phyloP scores from a whole-genome alignment of 2,113 vertebrate species.

The Diadophis punctatus region DNA sequence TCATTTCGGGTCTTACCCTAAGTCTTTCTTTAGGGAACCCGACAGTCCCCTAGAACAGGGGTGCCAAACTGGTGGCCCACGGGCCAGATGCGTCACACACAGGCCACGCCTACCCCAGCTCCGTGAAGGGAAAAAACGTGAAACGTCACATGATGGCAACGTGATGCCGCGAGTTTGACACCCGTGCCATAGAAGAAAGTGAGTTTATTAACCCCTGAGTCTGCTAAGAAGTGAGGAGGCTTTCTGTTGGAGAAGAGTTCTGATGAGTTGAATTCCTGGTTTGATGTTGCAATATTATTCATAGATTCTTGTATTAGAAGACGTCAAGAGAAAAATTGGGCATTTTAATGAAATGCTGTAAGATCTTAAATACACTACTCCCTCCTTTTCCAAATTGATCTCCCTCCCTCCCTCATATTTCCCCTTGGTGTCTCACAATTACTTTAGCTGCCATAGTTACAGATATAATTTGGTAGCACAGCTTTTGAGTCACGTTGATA shows the following conservation, averaged over 20 bases:
- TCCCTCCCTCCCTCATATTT: not conserved
- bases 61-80: not conserved
- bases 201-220: not conserved
- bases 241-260: not conserved
- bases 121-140: too few relatives aligned
- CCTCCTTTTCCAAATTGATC: not conserved
- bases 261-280: not conserved
- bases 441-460: not conserved
- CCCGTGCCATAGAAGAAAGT: not conserved
- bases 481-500: not conserved
- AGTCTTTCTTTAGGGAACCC: not conserved
- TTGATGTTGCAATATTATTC: not conserved
- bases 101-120: too few relatives aligned
- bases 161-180: not conserved
- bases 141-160: too few relatives aligned
- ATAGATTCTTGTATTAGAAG: not conserved
- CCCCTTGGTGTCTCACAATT: not conserved
- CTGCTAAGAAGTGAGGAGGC: not conserved
- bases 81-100: accelerated
- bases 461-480: not conserved
- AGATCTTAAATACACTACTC: not conserved
- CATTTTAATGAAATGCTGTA: not conserved
- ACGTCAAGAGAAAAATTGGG: not conserved
- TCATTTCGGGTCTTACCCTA: not conserved
- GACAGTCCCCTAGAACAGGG: not conserved